These are phyloP conservation scores for Brienomyrus brachyistius DNA, from an alignment of 2,113 vertebrate species.

Conservation along the genomic window DNA sequence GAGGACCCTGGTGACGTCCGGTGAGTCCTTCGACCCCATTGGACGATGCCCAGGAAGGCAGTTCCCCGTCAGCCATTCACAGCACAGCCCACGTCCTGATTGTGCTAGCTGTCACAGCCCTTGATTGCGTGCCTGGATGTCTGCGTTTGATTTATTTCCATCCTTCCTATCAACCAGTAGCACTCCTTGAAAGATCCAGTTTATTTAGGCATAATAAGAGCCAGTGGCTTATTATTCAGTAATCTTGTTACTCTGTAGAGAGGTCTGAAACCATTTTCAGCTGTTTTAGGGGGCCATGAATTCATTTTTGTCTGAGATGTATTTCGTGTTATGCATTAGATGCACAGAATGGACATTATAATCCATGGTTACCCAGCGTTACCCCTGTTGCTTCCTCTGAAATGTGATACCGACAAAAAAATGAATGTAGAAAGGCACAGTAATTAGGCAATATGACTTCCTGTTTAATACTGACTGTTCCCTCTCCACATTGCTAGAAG, in stretches of 20 bases:
- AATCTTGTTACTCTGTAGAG: not conserved
- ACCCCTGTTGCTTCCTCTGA: not conserved
- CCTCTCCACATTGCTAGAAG: not conserved
- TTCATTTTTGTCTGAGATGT: not conserved
- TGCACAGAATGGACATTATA: not conserved
- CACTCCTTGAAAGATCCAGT: not conserved
- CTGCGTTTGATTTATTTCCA: not conserved
- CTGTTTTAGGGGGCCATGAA: not conserved
- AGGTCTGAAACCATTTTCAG: not conserved
- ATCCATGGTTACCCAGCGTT: not conserved
- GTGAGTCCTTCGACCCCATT: slow-evolving; percentile 59
- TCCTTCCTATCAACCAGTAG: not conserved
- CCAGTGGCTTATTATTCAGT: not conserved
- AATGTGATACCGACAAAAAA: not conserved
- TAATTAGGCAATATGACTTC: not conserved
- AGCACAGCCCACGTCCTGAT: not conserved
- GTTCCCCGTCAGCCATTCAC: not conserved
- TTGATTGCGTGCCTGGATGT: not conserved
- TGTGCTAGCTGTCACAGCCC: not conserved
- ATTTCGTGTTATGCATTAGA: not conserved
- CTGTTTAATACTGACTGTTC: not conserved
- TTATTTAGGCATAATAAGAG: not conserved
- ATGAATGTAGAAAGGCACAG: not conserved
- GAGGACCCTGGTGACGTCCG: slow-evolving; percentile 96
- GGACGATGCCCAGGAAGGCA: not conserved